Evolutionary conservation across 2,888 invertebrate species (phyloP).

Genomic region (Tipula vernalis): DNA sequence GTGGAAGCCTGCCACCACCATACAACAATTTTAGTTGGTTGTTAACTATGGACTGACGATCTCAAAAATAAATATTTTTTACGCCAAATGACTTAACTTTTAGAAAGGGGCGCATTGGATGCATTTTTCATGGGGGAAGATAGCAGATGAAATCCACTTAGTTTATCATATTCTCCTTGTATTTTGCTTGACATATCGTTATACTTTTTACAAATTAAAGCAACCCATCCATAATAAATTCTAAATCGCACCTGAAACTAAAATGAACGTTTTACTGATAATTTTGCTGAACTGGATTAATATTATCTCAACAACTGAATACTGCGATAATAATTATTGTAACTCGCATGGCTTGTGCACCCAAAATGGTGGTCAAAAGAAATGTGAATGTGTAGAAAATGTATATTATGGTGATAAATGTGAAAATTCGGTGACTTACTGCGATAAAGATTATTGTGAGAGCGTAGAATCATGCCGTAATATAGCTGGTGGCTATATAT

Average conservation of each 20-base stretch:
- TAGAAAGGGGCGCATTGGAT: too few species aligned
- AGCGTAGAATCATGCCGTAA: background rate
- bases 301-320: background rate
- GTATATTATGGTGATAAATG: background rate
- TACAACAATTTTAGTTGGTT: background rate
- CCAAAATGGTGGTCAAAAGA: background rate
- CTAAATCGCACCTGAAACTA: background rate
- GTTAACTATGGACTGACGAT: background rate
- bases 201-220: too few species aligned
- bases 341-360: background rate
- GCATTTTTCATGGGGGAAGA: too few species aligned
- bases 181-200: too few species aligned
- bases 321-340: background rate
- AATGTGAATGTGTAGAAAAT: background rate
- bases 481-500: background rate
- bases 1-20: too few species aligned
- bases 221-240: too few species aligned
- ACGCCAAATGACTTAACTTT: too few species aligned
- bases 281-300: background rate
- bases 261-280: background rate
- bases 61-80: too few species aligned
- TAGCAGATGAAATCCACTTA: too few species aligned
- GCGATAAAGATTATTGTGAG: background rate
- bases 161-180: too few species aligned
- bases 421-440: background rate